A percentile compares a stretch with the other conserved stretches of the same genome.
phyloP scores from a whole-genome alignment of 1,140 invertebrate genomes.

The Temnothorax longispinosus region DNA sequence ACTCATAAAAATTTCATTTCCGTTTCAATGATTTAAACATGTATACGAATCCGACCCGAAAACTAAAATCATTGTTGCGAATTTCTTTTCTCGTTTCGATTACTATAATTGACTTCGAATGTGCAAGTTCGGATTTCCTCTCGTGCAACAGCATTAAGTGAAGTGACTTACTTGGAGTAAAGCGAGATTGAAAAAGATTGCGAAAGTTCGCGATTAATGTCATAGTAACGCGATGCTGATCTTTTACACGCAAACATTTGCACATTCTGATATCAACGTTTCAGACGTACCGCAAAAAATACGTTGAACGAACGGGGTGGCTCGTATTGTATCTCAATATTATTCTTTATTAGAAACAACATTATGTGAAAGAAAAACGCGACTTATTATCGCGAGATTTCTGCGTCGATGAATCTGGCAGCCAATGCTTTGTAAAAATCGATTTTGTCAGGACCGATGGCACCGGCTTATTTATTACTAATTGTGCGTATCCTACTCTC shows the following conservation, averaged over 20 bases:
- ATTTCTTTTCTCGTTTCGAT: background rate
- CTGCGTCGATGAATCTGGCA: background rate
- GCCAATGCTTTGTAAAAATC: background rate
- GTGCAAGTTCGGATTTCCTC: conserved; percentile 4
- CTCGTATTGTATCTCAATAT: background rate
- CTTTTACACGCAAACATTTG: conserved; percentile 25
- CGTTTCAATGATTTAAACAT: background rate
- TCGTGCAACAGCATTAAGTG: background rate
- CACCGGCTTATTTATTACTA: background rate
- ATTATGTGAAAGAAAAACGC: background rate
- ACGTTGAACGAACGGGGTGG: background rate
- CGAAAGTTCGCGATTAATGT: conserved; percentile 24
- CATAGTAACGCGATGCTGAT: background rate
- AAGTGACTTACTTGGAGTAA: conserved; percentile 9
- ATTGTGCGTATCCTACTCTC: background rate
- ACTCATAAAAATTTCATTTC: background rate
- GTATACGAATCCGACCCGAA: background rate
- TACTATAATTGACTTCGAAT: background rate
- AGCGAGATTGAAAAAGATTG: background rate
- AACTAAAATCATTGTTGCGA: background rate
- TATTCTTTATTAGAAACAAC: conserved; percentile 19
- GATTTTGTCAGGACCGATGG: background rate
- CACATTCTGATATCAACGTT: background rate
- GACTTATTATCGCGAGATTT: background rate
- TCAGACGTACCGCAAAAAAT: background rate